A percentile compares a stretch with the other conserved stretches of the same genome.
Evolutionary conservation across 2,888 invertebrate species (phyloP).

Genomic region (Orchesella flavescens): DNA sequence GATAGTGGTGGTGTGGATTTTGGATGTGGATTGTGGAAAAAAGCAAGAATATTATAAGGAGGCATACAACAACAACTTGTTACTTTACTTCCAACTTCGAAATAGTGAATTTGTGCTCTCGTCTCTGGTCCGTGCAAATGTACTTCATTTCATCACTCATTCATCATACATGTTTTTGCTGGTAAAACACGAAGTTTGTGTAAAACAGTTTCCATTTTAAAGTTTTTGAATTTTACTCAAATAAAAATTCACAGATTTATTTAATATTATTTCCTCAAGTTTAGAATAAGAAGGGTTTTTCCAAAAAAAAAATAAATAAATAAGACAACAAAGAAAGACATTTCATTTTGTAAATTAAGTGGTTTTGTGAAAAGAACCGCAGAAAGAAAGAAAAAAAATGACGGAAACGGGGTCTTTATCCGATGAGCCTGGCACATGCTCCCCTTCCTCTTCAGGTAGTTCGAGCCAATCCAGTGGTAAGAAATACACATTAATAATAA

Average conservation of each 20-base stretch:
- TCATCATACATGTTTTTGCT: too few species aligned
- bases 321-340: not conserved
- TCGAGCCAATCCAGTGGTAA: constrained; percentile 65
- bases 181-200: too few species aligned
- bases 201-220: too few species aligned
- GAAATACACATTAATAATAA: not conserved
- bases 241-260: too few species aligned
- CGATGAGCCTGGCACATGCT: constrained; percentile 71
- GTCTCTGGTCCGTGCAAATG: not conserved
- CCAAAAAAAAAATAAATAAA: too few species aligned
- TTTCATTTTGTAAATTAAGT: not conserved
- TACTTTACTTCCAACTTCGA: constrained; percentile 57
- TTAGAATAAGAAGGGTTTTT: too few species aligned
- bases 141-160: too few species aligned
- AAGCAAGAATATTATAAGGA: constrained; percentile 51
- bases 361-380: not conserved
- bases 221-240: too few species aligned
- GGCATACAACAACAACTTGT: constrained; percentile 61
- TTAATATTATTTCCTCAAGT: too few species aligned
- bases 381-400: constrained; percentile 50
- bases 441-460: constrained; percentile 70
- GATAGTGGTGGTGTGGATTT: too few species aligned
- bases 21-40: too few species aligned
- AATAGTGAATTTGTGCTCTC: constrained; percentile 32
- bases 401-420: constrained; percentile 72